Evolutionary conservation across 1,140 invertebrate species (phyloP).

Genomic region (Heliconius eleuchia): DNA sequence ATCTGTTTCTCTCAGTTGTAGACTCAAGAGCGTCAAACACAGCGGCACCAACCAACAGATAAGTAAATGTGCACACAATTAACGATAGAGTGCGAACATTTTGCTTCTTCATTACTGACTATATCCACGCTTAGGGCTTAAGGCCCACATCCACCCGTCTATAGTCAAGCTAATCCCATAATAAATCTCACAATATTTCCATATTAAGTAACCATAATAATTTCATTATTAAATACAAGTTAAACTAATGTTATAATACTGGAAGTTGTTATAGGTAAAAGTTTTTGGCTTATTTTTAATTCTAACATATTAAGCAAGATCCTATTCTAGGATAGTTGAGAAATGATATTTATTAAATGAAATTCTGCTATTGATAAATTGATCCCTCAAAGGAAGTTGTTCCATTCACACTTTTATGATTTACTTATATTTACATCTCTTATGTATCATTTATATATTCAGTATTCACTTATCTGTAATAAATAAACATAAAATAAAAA

Average conservation of each 20-base stretch:
- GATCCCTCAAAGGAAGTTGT: slow-evolving; percentile 67
- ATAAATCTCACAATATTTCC: slow-evolving; percentile 27
- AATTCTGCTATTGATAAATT: slow-evolving; percentile 56
- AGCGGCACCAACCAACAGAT: slow-evolving; percentile 98
- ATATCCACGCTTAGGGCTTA: slow-evolving; percentile 69
- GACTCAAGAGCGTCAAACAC: slow-evolving; percentile 99
- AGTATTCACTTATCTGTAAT: slow-evolving; percentile 20
- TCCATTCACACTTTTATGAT: slow-evolving; percentile 33
- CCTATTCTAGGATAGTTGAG: slow-evolving; percentile 19
- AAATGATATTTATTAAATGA: slow-evolving; percentile 29
- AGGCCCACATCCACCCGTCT: slow-evolving; percentile 56
- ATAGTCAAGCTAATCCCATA: slow-evolving; percentile 55
- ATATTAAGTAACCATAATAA: slow-evolving; percentile 45
- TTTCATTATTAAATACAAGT: slow-evolving; percentile 16
- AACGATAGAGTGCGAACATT: slow-evolving; percentile 99
- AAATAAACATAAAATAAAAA: not conserved
- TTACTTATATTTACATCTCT: slow-evolving; percentile 39
- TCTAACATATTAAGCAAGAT: slow-evolving; percentile 21
- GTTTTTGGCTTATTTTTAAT: slow-evolving; percentile 24
- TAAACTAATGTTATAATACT: slow-evolving; percentile 11
- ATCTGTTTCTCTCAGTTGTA: slow-evolving; percentile 93
- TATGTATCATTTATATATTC: slow-evolving; percentile 20
- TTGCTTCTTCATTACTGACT: slow-evolving; percentile 93
- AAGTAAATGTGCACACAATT: slow-evolving; percentile 99
- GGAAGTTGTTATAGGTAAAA: slow-evolving; percentile 19